Evolutionary conservation across 2,888 invertebrate genomes (phyloP).

Genomic region (Melikaiella ostensackeni): DNA sequence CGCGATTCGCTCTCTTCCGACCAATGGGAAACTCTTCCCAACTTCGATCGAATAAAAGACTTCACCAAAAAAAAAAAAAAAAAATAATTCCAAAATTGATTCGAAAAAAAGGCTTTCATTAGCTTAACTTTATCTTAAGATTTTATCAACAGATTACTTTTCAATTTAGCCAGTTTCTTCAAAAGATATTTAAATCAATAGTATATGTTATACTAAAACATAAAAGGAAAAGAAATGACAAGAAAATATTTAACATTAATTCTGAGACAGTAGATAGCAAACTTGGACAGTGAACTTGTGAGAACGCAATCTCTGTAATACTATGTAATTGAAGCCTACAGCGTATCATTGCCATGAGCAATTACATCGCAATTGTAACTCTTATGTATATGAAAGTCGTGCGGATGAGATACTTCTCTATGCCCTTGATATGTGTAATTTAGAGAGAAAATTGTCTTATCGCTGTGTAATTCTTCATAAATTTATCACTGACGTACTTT

Average conservation of each 20-base stretch:
- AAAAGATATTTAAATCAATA: neutral
- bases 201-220: too few relatives aligned
- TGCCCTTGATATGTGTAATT: slow-evolving; percentile 26
- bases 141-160: neutral
- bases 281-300: slow-evolving; percentile 15
- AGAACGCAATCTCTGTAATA: slow-evolving; percentile 25
- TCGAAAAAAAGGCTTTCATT: neutral
- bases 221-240: neutral
- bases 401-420: slow-evolving; percentile 12
- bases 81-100: neutral
- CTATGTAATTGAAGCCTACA: slow-evolving; percentile 19
- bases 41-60: neutral
- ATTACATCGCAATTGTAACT: slow-evolving; percentile 37
- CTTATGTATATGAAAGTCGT: slow-evolving; percentile 29
- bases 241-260: slow-evolving; percentile 6
- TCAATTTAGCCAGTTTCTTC: neutral
- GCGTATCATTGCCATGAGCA: slow-evolving; percentile 30
- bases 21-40: slow-evolving; percentile 11
- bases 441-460: slow-evolving; percentile 13
- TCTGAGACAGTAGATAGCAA: slow-evolving; percentile 1
- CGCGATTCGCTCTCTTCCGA: neutral
- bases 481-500: neutral
- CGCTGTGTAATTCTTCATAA: neutral
- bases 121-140: neutral
- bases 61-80: neutral